Base-by-base conservation (phyloP, 2,113 vertebrate species). In the Menura novaehollandiae region DNA sequence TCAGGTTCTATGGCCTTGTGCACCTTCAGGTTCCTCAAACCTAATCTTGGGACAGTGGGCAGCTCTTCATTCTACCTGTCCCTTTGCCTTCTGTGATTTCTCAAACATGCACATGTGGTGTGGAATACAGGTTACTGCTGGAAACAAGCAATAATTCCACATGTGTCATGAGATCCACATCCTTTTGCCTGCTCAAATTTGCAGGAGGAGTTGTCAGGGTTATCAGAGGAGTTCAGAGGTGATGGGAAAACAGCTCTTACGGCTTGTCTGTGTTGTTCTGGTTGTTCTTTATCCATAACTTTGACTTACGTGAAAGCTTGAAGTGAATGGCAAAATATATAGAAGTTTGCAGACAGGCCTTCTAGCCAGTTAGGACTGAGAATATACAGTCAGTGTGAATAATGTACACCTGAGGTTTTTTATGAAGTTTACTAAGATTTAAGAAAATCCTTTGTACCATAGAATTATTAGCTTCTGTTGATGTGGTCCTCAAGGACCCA, bases 401-500 rank as follows among this genome's bases (percentile, higher is more conserved):
- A 9, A 64, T 56, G 10, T 21, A 23, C 8, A 33, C 11, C 17
- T 3, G 3, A 47, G 10, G 1, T 23, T 83, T 88, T 75, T 86
- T 27, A 27, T 1, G 0, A 60, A 32, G 7, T 72, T 78, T 53
- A 44, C 16, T 33, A 2, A 56, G 44, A 47, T 47, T 64, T 52
- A 74, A 75, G 66, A 67, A 62, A 75, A 59, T 66, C 22, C 11
- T 85, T 83, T 43, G 22, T 81, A 52, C 9, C 2, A 4, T 39
- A 39, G 19, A 76, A n/a, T 39, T 13, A 27, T 0, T 59, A 23
- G 13, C n/a, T 88, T 75, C 79, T 76, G 35, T 12, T 51, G 32
- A 23, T 46, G 7, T 0, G 0, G 5, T 76, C 79, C 21, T 76
- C 35, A 28, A 53, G 33, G 59, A 11, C 2, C 19, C 5, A 11